Evolutionary conservation across 2,797 vertebrate species (phyloP).

Genomic region (Enteromius paludinosus): DNA sequence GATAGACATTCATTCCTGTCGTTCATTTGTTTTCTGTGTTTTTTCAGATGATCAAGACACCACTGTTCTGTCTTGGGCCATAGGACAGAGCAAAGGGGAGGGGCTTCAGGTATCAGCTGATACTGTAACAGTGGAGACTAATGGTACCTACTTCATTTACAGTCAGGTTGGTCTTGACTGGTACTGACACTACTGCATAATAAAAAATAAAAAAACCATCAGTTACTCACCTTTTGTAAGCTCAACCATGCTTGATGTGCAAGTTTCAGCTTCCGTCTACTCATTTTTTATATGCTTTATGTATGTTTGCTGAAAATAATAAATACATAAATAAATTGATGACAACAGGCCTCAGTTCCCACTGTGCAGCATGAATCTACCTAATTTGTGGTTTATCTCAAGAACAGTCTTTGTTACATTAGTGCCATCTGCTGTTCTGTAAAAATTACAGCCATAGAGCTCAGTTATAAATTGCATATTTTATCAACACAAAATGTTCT

Average conservation of each 20-base stretch:
- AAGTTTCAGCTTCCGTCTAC: background rate
- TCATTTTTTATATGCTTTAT: background rate
- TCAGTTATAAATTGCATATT: too few species aligned
- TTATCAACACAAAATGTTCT: too few species aligned
- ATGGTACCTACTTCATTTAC: slow-evolving; percentile 64
- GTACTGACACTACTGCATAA: background rate
- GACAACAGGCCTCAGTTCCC: too few species aligned
- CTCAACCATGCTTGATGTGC: background rate
- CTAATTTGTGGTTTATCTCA: too few species aligned
- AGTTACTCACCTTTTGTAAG: background rate
- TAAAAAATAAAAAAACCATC: background rate
- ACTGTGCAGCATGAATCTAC: too few species aligned
- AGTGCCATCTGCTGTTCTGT: too few species aligned
- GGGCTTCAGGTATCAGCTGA: slow-evolving; percentile 61
- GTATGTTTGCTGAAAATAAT: background rate
- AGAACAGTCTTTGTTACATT: too few species aligned
- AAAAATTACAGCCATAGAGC: too few species aligned
- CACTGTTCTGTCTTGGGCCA: slow-evolving; percentile 60
- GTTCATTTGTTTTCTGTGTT: slow-evolving; percentile 10
- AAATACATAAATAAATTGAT: too few species aligned
- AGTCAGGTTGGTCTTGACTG: slow-evolving; percentile 63
- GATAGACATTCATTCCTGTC: too few species aligned
- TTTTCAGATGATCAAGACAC: slow-evolving; percentile 59
- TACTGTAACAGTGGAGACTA: slow-evolving; percentile 56
- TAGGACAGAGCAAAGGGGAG: slow-evolving; percentile 55